These are phyloP conservation scores for Drosophila rellima DNA, from an alignment of 2,888 invertebrate genomes.

Conservation along the genomic window DNA sequence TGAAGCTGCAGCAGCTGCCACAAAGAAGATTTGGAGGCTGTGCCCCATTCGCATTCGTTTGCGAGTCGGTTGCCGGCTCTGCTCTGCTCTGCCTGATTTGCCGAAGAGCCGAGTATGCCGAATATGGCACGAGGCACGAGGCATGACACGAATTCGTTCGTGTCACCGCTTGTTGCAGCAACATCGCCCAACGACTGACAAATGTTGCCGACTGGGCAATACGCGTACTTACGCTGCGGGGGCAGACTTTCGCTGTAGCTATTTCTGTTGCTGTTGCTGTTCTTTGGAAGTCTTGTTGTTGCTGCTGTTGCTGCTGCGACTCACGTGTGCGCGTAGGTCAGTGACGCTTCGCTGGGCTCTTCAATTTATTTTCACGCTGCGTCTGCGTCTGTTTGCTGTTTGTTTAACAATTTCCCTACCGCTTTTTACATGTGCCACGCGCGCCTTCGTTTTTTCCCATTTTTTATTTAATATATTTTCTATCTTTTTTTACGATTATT, in stretches of 20 bases:
- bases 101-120: slow-evolving; percentile 28
- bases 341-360: slow-evolving; percentile 67
- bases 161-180: slow-evolving; percentile 62
- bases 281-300: slow-evolving; percentile 8
- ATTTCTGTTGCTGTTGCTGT: slow-evolving; percentile 31
- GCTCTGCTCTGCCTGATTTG: slow-evolving; percentile 12
- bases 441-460: slow-evolving; percentile 4
- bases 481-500: slow-evolving; percentile 13
- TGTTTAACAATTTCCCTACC: slow-evolving; percentile 58
- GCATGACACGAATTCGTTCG: slow-evolving; percentile 33
- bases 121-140: slow-evolving; percentile 13
- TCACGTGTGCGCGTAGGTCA: slow-evolving; percentile 75
- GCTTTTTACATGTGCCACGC: slow-evolving; percentile 60
- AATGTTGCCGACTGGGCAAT: slow-evolving; percentile 63
- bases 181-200: slow-evolving; percentile 51
- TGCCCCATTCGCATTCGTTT: slow-evolving; percentile 6
- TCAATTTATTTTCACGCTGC: slow-evolving; percentile 69
- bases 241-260: slow-evolving; percentile 50
- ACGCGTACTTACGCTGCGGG: slow-evolving; percentile 54
- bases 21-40: slow-evolving; percentile 36
- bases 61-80: too few species aligned
- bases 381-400: slow-evolving; percentile 65
- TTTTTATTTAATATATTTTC: background rate
- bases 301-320: slow-evolving; percentile 29
- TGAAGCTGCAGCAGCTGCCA: slow-evolving; percentile 53